Evolutionary conservation across 2,113 vertebrate species (phyloP).

Genomic region (Macrotis lagotis): DNA sequence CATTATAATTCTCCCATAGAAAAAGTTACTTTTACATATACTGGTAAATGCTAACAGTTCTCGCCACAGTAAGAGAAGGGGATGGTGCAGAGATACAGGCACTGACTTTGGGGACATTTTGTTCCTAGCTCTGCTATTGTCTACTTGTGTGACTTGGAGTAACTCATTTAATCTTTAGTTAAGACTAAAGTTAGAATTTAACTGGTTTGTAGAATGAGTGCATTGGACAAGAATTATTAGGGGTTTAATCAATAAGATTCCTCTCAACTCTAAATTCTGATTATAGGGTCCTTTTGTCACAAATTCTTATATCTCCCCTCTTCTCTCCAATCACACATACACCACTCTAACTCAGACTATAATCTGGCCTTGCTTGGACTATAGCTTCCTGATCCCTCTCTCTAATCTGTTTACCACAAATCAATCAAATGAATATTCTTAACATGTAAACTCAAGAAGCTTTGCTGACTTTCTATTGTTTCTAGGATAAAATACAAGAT

Average conservation of each 20-base stretch:
- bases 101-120: not conserved
- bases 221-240: not conserved
- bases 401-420: not conserved
- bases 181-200: not conserved
- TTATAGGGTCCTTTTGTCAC: not conserved
- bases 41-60: not conserved
- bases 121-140: not conserved
- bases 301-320: not conserved
- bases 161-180: not conserved
- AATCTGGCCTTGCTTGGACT: not conserved
- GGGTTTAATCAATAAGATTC: not conserved
- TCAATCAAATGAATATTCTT: not conserved
- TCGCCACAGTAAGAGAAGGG: not conserved
- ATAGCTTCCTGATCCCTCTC: not conserved
- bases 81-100: not conserved
- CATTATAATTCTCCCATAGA: not conserved
- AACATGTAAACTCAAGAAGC: not conserved
- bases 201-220: not conserved
- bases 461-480: not conserved
- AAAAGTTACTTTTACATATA: not conserved
- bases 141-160: not conserved
- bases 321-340: not conserved
- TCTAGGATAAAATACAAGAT: not conserved
- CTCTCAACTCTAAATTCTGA: not conserved
- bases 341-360: not conserved